Percentiles rank a stretch among this genome's conserved stretches.
These are phyloP conservation scores for Horisme vitalbata DNA, from an alignment of 2,888 invertebrate species.

Conservation along the genomic window DNA sequence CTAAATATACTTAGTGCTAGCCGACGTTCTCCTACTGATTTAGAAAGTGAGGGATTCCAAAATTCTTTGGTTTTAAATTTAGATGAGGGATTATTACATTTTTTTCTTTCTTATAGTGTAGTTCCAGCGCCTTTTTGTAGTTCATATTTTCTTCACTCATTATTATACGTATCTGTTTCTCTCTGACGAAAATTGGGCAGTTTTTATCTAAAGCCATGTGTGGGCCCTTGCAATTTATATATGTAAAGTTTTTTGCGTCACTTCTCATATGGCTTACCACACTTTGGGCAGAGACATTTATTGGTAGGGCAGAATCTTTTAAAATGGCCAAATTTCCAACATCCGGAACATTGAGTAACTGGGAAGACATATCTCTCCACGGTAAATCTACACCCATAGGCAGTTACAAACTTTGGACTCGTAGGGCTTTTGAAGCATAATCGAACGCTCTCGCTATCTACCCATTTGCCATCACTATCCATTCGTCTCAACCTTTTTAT, in stretches of 20 bases:
- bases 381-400: too few relatives aligned
- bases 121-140: neutral
- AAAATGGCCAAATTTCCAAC: conserved; percentile 26
- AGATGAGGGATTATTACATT: too few relatives aligned
- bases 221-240: neutral
- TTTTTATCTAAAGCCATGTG: conserved; percentile 30
- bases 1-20: too few relatives aligned
- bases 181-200: conserved; percentile 11
- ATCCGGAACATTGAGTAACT: conserved; percentile 25
- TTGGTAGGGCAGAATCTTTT: conserved; percentile 9
- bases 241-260: conserved; percentile 11
- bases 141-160: conserved; percentile 26
- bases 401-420: too few relatives aligned
- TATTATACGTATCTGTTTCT: conserved; percentile 29
- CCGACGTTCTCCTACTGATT: too few relatives aligned
- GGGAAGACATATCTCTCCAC: conserved; percentile 30
- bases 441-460: too few relatives aligned
- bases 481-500: too few relatives aligned
- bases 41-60: too few relatives aligned
- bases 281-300: conserved; percentile 21
- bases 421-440: too few relatives aligned
- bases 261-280: conserved; percentile 27
- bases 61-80: too few relatives aligned
- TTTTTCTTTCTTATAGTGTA: too few relatives aligned
- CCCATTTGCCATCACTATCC: too few relatives aligned